Percentiles rank a stretch among this genome's conserved stretches.
These are phyloP conservation scores for Palythoa grandis DNA, from an alignment of 92 coral and sea anemone genomes.

Conservation along the genomic window DNA sequence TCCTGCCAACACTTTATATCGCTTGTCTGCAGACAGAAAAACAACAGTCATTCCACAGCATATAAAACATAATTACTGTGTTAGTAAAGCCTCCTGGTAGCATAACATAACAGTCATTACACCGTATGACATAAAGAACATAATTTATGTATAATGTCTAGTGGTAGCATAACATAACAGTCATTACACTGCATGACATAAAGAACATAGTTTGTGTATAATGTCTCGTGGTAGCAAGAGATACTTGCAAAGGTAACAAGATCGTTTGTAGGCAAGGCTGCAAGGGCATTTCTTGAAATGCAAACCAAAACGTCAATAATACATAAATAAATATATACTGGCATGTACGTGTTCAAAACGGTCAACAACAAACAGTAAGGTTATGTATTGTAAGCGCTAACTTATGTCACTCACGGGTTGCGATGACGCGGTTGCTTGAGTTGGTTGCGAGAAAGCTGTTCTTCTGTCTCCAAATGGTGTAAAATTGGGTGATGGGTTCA, in stretches of 20 bases:
- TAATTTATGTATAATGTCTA: too few relatives aligned
- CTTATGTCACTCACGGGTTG: conserved; percentile 16
- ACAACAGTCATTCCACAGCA: background rate
- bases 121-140: too few relatives aligned
- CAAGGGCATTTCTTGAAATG: background rate
- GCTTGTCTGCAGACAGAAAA: conserved; percentile 46
- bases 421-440: background rate
- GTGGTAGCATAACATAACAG: too few relatives aligned
- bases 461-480: background rate
- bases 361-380: too few relatives aligned
- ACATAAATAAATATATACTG: background rate
- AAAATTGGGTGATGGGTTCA: conserved; percentile 29
- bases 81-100: background rate
- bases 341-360: too few relatives aligned
- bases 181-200: too few relatives aligned
- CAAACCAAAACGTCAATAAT: background rate
- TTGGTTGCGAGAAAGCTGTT: conserved; percentile 27
- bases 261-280: too few relatives aligned
- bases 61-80: background rate
- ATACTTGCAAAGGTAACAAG: too few relatives aligned
- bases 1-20: conserved; percentile 92
- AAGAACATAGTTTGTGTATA: too few relatives aligned
- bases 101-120: too few relatives aligned
- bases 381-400: too few relatives aligned
- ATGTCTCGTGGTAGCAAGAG: too few relatives aligned